Evolutionary conservation across 2,797 vertebrate genomes (phyloP), one percentile per base, ranked within the genome.

Genomic region (Cossypha niveicapilla): DNA sequence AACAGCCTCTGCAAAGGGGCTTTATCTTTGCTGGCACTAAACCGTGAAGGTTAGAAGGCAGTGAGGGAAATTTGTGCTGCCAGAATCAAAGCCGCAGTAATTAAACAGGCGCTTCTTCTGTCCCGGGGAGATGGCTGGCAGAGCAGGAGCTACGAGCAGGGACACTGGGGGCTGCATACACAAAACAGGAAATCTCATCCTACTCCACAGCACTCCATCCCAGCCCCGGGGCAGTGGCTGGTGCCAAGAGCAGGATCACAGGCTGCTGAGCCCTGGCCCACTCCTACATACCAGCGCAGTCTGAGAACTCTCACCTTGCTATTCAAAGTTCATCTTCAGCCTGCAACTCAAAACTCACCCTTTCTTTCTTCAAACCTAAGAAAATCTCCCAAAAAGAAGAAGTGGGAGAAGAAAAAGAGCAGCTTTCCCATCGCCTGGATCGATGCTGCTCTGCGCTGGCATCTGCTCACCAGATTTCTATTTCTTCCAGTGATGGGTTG

Each of bases 1-100:
- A 82, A 37, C 18, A 67, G 53, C 54, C 62, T 72, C 82, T 86
- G 66, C 66, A 76, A 80, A 77, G 25, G 27, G 56, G 28, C n/a
- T 80, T 94, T 86, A 80, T 90, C 90, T 86, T 78, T 42, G 50
- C 70, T 81, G 34, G 58, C 86, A 95, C 88, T 28, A 88, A 84
- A 77, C n/a, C 8, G 7, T 72, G 80, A 94, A 81, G 60, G 45
- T 47, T 95, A 56, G 73, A 78, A 90, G 23, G 58, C 70, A 76
- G 37, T 37, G 3, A 84, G 88, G 79, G 83, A 93, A 95, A 93
- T 78, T 4, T 19, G 35, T 53, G 77, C 80, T 32, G 88, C 37
- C 30, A 67, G 57, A 94, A 92, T 88, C 51, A 90, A 86, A 90
- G 77, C 74, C 0, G 4, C 3, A 1, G 39, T 73, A 90, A 93